phyloP scores from a whole-genome alignment of 64 coral and sea anemone genomes.

The Actinia tenebrosa region DNA sequence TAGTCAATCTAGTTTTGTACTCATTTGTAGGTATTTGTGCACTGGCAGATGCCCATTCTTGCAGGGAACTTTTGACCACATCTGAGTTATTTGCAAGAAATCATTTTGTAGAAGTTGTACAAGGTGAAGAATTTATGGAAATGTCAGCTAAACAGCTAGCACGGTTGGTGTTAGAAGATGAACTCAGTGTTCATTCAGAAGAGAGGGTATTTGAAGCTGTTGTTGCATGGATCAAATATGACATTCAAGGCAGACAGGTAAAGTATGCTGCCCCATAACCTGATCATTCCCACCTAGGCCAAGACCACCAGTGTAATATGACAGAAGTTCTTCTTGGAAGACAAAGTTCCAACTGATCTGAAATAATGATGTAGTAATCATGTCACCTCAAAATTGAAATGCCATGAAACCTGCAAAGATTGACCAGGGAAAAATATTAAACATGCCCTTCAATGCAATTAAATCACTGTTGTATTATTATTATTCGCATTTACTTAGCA shows the following conservation, averaged over 20 bases:
- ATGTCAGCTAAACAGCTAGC: conserved; percentile 61
- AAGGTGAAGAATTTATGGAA: conserved; percentile 95
- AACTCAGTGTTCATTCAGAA: conserved; percentile 82
- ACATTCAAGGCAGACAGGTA: conserved; percentile 65
- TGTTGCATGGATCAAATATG: conserved; percentile 93
- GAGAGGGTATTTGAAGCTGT: conserved; percentile 96
- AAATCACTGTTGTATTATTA: no score
- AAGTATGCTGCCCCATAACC: background rate
- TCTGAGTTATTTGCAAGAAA: conserved; percentile 80
- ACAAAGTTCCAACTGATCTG: no score
- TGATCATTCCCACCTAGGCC: no score
- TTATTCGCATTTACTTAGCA: no score
- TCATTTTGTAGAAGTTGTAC: conserved; percentile 95
- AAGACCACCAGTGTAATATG: no score
- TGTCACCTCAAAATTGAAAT: no score
- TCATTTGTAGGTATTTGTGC: conserved; percentile 81
- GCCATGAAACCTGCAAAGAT: no score
- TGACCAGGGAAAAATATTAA: no score
- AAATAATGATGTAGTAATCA: no score
- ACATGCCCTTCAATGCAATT: no score
- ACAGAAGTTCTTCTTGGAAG: no score
- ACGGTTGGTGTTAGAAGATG: conserved; percentile 78
- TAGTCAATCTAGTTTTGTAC: background rate
- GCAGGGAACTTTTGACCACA: conserved; percentile 53
- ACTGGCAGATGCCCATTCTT: conserved; percentile 83